Evolutionary conservation across 1,140 invertebrate genomes (phyloP).

Genomic region (Saccostrea glomerata): DNA sequence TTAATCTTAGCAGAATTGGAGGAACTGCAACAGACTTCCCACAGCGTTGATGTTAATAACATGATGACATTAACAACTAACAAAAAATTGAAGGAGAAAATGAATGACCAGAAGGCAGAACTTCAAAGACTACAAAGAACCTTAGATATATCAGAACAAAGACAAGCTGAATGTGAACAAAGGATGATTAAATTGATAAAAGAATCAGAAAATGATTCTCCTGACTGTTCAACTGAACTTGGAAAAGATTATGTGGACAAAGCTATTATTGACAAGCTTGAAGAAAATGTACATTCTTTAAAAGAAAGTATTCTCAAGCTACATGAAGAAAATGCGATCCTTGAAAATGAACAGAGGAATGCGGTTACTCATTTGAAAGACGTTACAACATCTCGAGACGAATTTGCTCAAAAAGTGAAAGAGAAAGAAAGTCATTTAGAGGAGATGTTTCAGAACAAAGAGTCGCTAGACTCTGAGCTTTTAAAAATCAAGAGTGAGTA

Average conservation of each 20-base stretch:
- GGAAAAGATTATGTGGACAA: background rate
- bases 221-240: background rate
- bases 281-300: background rate
- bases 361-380: background rate
- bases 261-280: background rate
- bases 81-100: conserved; percentile 40
- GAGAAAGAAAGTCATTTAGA: background rate
- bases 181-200: background rate
- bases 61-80: conserved; percentile 2
- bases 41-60: background rate
- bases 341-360: background rate
- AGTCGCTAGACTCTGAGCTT: background rate
- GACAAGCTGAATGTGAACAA: background rate
- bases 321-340: background rate
- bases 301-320: background rate
- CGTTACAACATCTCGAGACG: background rate
- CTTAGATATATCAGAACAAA: background rate
- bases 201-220: background rate
- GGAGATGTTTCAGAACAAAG: background rate
- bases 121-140: background rate
- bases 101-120: conserved; percentile 1
- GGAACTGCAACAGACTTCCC: background rate
- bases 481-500: background rate
- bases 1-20: conserved; percentile 40
- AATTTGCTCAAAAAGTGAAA: background rate